Conservation (phyloP, 2,888 invertebrate genomes). For the Eupithecia inturbata region DNA sequence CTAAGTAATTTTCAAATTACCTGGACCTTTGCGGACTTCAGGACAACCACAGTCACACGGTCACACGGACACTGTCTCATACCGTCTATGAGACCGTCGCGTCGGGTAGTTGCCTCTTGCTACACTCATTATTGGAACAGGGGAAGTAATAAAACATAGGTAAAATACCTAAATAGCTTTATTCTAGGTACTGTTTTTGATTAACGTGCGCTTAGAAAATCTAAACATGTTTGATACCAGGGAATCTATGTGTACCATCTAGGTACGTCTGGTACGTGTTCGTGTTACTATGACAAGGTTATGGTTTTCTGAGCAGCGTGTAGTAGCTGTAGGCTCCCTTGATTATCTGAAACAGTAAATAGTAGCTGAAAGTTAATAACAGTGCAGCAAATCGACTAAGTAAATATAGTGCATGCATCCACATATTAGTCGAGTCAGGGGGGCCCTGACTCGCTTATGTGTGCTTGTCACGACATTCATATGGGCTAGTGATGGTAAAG, state of each 20-base stretch:
- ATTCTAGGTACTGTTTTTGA: neutral
- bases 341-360: conserved; percentile 1
- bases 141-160: neutral
- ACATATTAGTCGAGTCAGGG: neutral
- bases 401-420: neutral
- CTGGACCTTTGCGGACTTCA: too few species aligned
- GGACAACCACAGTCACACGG: too few species aligned
- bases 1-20: too few species aligned
- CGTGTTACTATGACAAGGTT: neutral
- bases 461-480: neutral
- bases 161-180: too few species aligned
- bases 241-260: neutral
- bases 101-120: too few species aligned
- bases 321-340: conserved; percentile 4
- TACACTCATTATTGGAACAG: too few species aligned
- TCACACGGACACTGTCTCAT: too few species aligned
- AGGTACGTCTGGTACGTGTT: too few species aligned
- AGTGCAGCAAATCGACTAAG: neutral
- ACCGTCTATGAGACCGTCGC: too few species aligned
- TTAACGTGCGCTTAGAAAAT: neutral
- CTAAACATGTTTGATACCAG: neutral
- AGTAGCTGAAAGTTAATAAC: neutral
- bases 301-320: neutral
- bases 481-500: neutral
- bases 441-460: neutral